phyloP scores from a whole-genome alignment of 2,888 invertebrate species.

The Antheraea assamensis region DNA sequence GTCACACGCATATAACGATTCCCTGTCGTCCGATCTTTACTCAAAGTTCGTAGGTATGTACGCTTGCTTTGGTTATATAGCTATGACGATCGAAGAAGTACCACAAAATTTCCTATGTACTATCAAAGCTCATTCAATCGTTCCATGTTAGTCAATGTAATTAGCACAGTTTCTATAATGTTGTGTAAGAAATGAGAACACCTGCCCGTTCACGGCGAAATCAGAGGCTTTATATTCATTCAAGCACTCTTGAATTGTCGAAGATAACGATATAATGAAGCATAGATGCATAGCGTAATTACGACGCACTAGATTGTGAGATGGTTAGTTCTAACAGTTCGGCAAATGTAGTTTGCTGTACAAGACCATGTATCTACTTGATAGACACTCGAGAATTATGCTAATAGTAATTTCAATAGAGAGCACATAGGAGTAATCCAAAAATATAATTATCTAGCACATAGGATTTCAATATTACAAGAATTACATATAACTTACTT shows the following conservation, averaged over 20 bases:
- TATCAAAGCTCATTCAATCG: background rate
- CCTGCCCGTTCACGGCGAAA: conserved; percentile 1
- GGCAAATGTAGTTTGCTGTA: conserved; percentile 34
- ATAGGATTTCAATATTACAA: conserved; percentile 49
- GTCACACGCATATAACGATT: background rate
- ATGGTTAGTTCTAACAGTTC: conserved; percentile 47
- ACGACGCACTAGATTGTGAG: conserved; percentile 71
- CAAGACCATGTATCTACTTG: conserved; percentile 41
- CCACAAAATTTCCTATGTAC: background rate
- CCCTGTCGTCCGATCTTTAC: background rate
- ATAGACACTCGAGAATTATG: background rate
- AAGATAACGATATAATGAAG: conserved; percentile 76
- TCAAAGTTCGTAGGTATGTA: background rate
- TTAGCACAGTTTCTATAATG: background rate
- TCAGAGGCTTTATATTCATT: conserved; percentile 13
- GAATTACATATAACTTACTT: conserved; percentile 62
- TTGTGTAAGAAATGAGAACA: background rate
- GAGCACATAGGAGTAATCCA: conserved; percentile 37
- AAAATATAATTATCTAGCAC: conserved; percentile 56
- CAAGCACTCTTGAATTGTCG: conserved; percentile 59
- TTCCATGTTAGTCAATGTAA: background rate
- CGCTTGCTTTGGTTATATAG: background rate
- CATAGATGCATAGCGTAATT: conserved; percentile 72
- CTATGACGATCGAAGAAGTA: background rate
- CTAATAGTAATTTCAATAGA: background rate